Evolutionary conservation across 2,797 vertebrate species (phyloP).

Genomic region (Rhyacichthys aspro): DNA sequence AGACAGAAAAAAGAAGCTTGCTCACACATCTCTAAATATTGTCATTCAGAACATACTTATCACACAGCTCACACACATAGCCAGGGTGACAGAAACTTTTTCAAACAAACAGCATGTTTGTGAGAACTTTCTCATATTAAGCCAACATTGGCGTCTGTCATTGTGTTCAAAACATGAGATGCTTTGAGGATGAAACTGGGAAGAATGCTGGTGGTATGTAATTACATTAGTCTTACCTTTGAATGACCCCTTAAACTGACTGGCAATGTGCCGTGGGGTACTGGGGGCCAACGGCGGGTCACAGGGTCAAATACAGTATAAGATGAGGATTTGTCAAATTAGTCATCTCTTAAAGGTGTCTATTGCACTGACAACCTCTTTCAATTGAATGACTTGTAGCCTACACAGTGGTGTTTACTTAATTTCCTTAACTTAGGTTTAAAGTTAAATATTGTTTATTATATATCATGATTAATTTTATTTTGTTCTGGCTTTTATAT

Average conservation of each 20-base stretch:
- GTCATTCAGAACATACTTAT: constrained; percentile 40
- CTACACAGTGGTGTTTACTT: constrained; percentile 7
- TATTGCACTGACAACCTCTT: constrained; percentile 29
- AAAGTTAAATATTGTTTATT: background rate
- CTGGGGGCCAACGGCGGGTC: constrained; percentile 58
- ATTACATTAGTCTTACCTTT: constrained; percentile 73
- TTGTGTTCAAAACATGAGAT: constrained; percentile 56
- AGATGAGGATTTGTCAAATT: constrained; percentile 78
- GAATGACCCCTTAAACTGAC: constrained; percentile 78
- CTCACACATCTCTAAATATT: constrained; percentile 48
- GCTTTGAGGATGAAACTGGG: constrained; percentile 62
- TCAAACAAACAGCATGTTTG: constrained; percentile 30
- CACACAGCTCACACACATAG: constrained; percentile 27
- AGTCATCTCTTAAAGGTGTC: constrained; percentile 64
- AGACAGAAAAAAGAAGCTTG: constrained; percentile 48
- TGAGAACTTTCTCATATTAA: constrained; percentile 38
- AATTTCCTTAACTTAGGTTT: constrained; percentile 8
- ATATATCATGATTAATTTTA: background rate
- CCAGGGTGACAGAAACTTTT: constrained; percentile 27
- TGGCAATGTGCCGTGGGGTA: constrained; percentile 71
- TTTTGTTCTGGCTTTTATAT: background rate
- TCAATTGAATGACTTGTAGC: constrained; percentile 23
- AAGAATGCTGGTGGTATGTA: constrained; percentile 73
- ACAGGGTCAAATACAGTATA: constrained; percentile 73
- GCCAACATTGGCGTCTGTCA: constrained; percentile 46